These are phyloP conservation scores for Phylloscopus trochilus DNA, from an alignment of 2,113 vertebrate genomes.

Conservation along the genomic window DNA sequence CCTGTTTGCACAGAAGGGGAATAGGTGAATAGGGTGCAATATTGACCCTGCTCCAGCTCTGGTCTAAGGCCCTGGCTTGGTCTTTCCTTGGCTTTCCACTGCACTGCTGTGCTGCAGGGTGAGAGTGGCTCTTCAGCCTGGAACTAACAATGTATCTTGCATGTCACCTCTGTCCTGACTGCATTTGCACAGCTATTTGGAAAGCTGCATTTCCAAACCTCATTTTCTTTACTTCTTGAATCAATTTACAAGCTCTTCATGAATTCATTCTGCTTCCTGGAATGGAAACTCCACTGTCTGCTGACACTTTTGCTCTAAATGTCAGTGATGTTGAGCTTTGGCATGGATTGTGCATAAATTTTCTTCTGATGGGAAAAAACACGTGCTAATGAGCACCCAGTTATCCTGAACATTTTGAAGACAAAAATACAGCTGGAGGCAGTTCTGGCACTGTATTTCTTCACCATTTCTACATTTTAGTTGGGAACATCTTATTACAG, in stretches of 20 bases:
- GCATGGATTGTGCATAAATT: background rate
- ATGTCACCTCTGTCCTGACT: background rate
- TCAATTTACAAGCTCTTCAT: background rate
- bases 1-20: background rate
- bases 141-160: background rate
- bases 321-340: background rate
- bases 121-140: background rate
- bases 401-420: background rate
- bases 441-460: background rate
- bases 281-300: background rate
- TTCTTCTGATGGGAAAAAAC: background rate
- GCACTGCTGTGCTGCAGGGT: rapidly evolving
- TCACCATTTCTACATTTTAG: background rate
- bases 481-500: background rate
- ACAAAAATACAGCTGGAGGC: slow-evolving; percentile 14
- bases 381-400: slow-evolving; percentile 20
- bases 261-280: background rate
- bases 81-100: background rate
- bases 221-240: background rate
- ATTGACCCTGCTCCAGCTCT: background rate
- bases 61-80: background rate
- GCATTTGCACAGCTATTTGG: background rate
- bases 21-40: background rate
- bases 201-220: background rate
- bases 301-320: slow-evolving; percentile 2